Base-by-base conservation (phyloP, 2,797 vertebrate genomes). In the Sebastiscus tertius region DNA sequence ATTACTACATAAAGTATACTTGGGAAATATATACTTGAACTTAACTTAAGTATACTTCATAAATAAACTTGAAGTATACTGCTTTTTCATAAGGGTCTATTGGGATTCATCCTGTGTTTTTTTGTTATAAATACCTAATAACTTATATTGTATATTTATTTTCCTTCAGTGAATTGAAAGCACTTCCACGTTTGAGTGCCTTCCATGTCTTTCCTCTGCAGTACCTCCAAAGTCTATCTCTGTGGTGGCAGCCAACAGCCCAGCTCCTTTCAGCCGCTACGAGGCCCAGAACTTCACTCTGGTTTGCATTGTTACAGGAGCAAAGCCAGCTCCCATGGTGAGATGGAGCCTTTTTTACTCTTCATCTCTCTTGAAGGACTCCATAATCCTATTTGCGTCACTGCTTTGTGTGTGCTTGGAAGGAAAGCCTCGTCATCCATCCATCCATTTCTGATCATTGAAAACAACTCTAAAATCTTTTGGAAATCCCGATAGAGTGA, bases 231-330 rank as follows among this genome's bases (percentile, higher is more conserved):
- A 94, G 2, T 99, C 97, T 33, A 99, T 99, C 74, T 97, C 97
- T 0, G 96, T 99, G 81, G 95, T 97, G 33, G 97, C 97, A 0
- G 97, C 97, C 0, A 95, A 98, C 87, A 94, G 96, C 0, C 97
- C 96, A 0, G 96, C 97, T 0, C 96, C 97, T 6, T 99, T 98
- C 94, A 99, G 96, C 92, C 97, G 97, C 79, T 98, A 98, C 71
- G 96, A 98, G 87, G 97, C 97, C 0, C 97, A 98, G 94, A 99
- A 99, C 95, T 98, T 99, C 96, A 97, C 97, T 1, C 95, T 99
- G 86, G 94, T 98, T 80, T 99, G 98, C 81, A 96, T 97, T 2
- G 98, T 98, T 83, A 96, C 96, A 0, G 98, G 98, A 54, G 97
- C 97, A 74, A 99, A 98, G 24, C 98, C 98, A 0, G 97, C 97